These are phyloP conservation scores for Crypturellus undulatus DNA, from an alignment of 2,113 vertebrate species.

Conservation along the genomic window DNA sequence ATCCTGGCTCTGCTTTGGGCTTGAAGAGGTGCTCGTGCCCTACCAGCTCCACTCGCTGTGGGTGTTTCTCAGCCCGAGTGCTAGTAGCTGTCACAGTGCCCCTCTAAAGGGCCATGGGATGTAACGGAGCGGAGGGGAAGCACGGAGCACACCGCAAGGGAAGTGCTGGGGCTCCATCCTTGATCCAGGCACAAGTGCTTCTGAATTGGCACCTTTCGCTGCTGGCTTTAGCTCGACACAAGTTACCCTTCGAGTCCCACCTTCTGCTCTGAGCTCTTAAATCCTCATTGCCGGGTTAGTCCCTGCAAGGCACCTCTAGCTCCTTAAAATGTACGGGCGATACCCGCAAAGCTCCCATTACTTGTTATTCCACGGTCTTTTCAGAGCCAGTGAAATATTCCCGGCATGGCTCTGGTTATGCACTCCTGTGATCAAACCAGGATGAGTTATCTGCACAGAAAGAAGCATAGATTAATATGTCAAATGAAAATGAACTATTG, in stretches of 20 bases:
- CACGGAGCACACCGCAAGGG: neutral
- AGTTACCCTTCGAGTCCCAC: neutral
- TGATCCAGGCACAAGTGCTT: no score
- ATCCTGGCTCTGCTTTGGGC: neutral
- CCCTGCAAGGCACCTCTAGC: neutral
- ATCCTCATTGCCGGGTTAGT: accelerated
- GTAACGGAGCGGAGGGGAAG: neutral
- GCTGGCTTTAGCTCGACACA: neutral
- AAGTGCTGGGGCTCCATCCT: neutral
- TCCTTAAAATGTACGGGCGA: neutral
- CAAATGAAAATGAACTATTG: constrained; percentile 64
- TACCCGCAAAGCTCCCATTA: neutral
- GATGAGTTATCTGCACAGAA: constrained; percentile 64
- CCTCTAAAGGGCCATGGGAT: neutral
- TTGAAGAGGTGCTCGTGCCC: no score
- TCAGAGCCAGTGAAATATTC: constrained; percentile 43
- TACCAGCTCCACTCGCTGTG: neutral
- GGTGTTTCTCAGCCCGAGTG: neutral
- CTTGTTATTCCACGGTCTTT: constrained; percentile 33
- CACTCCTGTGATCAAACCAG: constrained; percentile 13
- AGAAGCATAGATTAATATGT: constrained; percentile 61
- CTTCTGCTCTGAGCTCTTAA: neutral
- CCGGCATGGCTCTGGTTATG: neutral
- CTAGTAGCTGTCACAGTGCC: neutral
- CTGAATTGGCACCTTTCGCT: neutral